These are phyloP conservation scores for Aporophyla nigra DNA, from an alignment of 2,888 invertebrate species.

Conservation along the genomic window DNA sequence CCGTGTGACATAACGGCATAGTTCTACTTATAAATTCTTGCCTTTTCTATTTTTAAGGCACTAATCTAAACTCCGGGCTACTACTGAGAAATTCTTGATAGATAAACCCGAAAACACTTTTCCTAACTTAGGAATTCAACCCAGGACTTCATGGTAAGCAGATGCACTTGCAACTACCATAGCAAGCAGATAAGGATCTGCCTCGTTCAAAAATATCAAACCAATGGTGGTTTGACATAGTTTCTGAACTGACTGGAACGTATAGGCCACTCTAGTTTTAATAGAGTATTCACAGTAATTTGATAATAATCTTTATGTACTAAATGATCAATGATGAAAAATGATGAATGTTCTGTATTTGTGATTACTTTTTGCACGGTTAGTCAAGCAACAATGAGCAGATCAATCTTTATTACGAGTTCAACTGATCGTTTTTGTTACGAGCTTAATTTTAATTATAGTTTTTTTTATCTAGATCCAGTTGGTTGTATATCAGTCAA, in stretches of 20 bases:
- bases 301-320: slow-evolving; percentile 4
- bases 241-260: not conserved
- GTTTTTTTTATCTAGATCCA: not conserved
- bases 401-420: slow-evolving; percentile 47
- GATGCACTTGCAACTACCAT: no score
- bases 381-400: slow-evolving; percentile 29
- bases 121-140: not conserved
- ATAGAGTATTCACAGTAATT: not conserved
- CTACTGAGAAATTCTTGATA: no score
- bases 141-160: no score
- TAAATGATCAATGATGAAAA: not conserved
- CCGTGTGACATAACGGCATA: not conserved
- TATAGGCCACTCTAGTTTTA: not conserved
- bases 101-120: no score
- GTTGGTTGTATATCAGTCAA: not conserved
- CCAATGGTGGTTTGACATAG: no score
- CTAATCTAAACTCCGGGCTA: not conserved
- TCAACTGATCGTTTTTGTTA: slow-evolving; percentile 16
- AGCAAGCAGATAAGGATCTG: no score
- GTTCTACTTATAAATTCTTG: not conserved
- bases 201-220: no score
- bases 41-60: not conserved
- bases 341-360: slow-evolving; percentile 22
- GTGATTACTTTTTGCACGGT: slow-evolving; percentile 31
- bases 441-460: not conserved